Conservation (phyloP, 2,888 invertebrate species). For the Bhutanitis thaidina region DNA sequence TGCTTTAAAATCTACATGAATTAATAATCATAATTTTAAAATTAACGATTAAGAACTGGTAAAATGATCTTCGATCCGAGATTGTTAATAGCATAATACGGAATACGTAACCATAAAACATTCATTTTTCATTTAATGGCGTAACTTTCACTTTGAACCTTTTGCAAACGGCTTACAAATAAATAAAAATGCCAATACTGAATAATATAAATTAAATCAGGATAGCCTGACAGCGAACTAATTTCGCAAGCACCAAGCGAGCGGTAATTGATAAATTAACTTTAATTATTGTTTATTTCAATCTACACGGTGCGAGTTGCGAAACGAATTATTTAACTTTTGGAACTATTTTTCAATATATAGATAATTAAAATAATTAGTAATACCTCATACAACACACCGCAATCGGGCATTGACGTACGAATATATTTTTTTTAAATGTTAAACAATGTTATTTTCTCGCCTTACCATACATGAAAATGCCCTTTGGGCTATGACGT, state of each 20-base stretch:
- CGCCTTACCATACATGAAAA: constrained; percentile 1
- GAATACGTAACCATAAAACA: too few species aligned
- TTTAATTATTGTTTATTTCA: neutral
- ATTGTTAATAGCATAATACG: too few species aligned
- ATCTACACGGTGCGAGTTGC: neutral
- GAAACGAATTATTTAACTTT: neutral
- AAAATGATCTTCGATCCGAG: too few species aligned
- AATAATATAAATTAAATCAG: constrained; percentile 39
- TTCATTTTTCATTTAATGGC: too few species aligned
- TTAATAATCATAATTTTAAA: too few species aligned
- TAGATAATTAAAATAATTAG: constrained; percentile 1
- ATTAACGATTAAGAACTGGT: too few species aligned
- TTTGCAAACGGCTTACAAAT: constrained; percentile 27
- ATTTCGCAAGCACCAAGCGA: constrained; percentile 20
- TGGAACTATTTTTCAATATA: neutral
- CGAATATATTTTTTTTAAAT: neutral
- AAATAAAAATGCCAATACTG: constrained; percentile 60
- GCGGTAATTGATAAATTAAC: constrained; percentile 9
- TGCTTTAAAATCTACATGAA: too few species aligned
- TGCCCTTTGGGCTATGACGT: neutral
- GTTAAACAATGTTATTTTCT: constrained; percentile 9
- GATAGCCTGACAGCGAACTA: constrained; percentile 20
- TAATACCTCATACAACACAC: neutral
- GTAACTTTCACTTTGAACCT: constrained; percentile 2
- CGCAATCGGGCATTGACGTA: neutral